A percentile compares a stretch with the other conserved stretches of the same genome.
Conservation (phyloP, 2,797 vertebrate genomes). For the Sebastes steindachneri region DNA sequence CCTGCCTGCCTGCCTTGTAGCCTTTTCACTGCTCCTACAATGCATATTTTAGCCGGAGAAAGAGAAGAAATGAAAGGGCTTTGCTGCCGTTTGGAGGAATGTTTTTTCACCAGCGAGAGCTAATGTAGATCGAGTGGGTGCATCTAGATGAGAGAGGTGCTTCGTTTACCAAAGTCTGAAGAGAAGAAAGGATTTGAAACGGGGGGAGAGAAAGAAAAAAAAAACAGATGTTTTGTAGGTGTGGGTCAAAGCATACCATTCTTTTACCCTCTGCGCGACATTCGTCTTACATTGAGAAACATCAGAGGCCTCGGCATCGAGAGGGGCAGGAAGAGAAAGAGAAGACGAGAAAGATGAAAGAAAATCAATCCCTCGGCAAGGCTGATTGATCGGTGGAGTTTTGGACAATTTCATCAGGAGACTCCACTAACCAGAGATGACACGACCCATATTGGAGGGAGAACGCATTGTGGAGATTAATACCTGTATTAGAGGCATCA, state of each 20-base stretch:
- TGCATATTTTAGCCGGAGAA: constrained; percentile 16
- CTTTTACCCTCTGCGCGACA: constrained; percentile 66
- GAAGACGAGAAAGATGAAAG: constrained; percentile 75
- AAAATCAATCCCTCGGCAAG: constrained; percentile 75
- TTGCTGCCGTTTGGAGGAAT: neutral
- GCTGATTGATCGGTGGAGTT: constrained; percentile 82
- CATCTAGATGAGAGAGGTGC: neutral
- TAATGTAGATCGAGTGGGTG: neutral
- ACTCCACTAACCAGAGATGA: constrained; percentile 81
- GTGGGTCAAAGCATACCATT: constrained; percentile 52
- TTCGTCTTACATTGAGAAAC: constrained; percentile 68
- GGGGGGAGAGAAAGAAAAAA: neutral
- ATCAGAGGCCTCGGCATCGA: constrained; percentile 61
- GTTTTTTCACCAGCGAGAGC: neutral
- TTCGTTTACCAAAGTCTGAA: neutral
- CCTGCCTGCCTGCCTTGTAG: constrained; percentile 26
- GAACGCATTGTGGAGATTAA: constrained; percentile 76
- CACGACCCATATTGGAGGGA: constrained; percentile 76
- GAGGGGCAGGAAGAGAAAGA: constrained; percentile 70
- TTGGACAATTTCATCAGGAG: constrained; percentile 82
- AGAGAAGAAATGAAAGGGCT: constrained; percentile 1
- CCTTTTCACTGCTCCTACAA: constrained; percentile 30
- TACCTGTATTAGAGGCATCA: constrained; percentile 81
- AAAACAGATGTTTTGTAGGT: constrained; percentile 12
- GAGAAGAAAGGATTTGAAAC: neutral